Conservation (phyloP, 2,797 vertebrate genomes). For the Rhinella marina region DNA sequence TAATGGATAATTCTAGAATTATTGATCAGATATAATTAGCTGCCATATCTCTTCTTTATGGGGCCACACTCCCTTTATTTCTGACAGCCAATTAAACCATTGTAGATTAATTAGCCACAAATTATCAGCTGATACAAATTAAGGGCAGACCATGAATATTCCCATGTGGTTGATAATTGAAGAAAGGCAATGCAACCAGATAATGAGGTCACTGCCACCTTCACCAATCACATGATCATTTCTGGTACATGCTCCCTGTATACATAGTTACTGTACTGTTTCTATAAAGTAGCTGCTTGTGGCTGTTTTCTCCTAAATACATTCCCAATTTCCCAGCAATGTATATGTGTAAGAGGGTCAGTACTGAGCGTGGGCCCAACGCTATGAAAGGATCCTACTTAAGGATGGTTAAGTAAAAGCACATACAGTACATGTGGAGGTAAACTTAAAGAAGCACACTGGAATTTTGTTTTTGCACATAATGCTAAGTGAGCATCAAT, state of each 20-base stretch:
- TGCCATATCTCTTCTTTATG: slow-evolving; percentile 5
- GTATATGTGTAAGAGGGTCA: too few relatives aligned
- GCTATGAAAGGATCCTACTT: too few relatives aligned
- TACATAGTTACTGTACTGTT: not conserved
- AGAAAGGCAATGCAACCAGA: not conserved
- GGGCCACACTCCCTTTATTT: not conserved
- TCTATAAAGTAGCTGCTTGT: not conserved
- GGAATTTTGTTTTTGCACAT: too few relatives aligned
- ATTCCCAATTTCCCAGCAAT: too few relatives aligned
- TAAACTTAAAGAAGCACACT: too few relatives aligned
- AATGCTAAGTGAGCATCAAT: too few relatives aligned
- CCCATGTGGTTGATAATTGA: not conserved
- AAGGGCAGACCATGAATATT: not conserved
- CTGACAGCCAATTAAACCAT: not conserved
- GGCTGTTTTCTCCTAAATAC: too few relatives aligned
- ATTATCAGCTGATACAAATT: not conserved
- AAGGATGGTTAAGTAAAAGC: too few relatives aligned
- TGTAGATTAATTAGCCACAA: not conserved
- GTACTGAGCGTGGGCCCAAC: too few relatives aligned
- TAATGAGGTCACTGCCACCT: too few relatives aligned
- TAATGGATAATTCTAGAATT: not conserved
- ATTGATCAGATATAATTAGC: not conserved
- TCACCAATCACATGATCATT: not conserved
- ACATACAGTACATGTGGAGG: too few relatives aligned
- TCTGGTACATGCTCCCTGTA: not conserved